Evolutionary conservation across 2,888 invertebrate genomes (phyloP).

Genomic region (Drosophila dives): DNA sequence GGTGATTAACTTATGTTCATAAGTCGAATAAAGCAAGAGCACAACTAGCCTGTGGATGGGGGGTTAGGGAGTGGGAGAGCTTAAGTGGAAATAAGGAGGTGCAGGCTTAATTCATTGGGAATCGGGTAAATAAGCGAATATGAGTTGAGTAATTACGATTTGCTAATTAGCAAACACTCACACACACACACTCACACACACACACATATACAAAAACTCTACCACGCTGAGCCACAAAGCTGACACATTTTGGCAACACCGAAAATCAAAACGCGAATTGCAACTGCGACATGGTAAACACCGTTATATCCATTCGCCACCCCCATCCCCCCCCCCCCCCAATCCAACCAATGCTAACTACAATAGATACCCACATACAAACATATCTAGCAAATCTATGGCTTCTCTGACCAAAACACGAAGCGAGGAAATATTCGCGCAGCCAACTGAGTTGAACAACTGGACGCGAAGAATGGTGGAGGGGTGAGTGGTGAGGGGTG

Average conservation of each 20-base stretch:
- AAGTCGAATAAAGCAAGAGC: background rate
- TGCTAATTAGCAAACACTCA: conserved; percentile 74
- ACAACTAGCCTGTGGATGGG: background rate
- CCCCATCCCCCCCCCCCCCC: too few species aligned
- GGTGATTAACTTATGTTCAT: background rate
- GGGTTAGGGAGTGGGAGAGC: background rate
- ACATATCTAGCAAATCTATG: background rate
- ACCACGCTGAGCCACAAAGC: conserved; percentile 52
- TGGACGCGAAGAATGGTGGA: background rate
- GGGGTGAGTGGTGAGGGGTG: too few species aligned
- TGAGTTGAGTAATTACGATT: conserved; percentile 78
- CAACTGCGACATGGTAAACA: conserved; percentile 9
- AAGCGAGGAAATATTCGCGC: conserved; percentile 4
- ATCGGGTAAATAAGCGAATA: conserved; percentile 69
- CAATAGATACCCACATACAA: background rate
- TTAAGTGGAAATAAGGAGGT: background rate
- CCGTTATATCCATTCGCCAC: background rate
- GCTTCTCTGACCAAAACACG: conserved; percentile 6
- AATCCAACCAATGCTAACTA: background rate
- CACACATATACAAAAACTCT: conserved; percentile 14
- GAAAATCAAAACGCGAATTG: conserved; percentile 37
- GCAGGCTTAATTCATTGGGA: conserved; percentile 8
- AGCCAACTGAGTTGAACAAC: background rate
- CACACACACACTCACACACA: conserved; percentile 2
- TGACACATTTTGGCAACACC: conserved; percentile 60